Evolutionary conservation across 2,888 invertebrate genomes (phyloP).

Genomic region (Leuctra nigra): DNA sequence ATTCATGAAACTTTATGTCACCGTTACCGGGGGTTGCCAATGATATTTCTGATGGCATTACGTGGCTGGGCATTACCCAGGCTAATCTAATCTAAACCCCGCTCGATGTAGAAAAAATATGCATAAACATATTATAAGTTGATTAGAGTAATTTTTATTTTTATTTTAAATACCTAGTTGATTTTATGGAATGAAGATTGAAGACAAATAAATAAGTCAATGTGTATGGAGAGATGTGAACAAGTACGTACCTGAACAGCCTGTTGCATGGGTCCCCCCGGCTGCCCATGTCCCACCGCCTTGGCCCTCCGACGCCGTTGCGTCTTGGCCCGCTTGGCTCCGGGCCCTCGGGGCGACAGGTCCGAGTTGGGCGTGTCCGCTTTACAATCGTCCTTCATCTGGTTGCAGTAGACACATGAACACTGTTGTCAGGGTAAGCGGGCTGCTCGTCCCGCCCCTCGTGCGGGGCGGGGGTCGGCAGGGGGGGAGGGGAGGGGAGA

Average conservation of each 20-base stretch:
- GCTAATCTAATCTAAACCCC: no score
- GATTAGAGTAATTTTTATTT: no score
- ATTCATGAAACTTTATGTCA: no score
- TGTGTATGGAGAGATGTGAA: no score
- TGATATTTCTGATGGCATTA: no score
- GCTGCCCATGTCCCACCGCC: constrained; percentile 36
- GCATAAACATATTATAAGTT: no score
- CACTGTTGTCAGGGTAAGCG: constrained; percentile 33
- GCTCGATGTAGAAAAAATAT: no score
- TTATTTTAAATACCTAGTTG: no score
- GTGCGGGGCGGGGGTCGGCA: neutral
- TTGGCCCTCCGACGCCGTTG: constrained; percentile 47
- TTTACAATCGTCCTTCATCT: constrained; percentile 50
- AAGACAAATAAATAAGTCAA: no score
- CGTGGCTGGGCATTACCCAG: no score
- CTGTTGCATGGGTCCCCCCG: constrained; percentile 30
- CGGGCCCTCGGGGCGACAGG: constrained; percentile 54
- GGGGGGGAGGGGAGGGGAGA: neutral
- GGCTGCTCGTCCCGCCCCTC: neutral
- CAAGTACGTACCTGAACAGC: constrained; percentile 30
- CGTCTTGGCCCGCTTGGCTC: constrained; percentile 31
- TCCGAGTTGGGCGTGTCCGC: constrained; percentile 55
- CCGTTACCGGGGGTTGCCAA: no score
- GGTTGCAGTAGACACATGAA: constrained; percentile 39
- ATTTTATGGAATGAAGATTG: no score